Evolutionary conservation across 2,113 vertebrate species (phyloP).

Genomic region (Channa argus): DNA sequence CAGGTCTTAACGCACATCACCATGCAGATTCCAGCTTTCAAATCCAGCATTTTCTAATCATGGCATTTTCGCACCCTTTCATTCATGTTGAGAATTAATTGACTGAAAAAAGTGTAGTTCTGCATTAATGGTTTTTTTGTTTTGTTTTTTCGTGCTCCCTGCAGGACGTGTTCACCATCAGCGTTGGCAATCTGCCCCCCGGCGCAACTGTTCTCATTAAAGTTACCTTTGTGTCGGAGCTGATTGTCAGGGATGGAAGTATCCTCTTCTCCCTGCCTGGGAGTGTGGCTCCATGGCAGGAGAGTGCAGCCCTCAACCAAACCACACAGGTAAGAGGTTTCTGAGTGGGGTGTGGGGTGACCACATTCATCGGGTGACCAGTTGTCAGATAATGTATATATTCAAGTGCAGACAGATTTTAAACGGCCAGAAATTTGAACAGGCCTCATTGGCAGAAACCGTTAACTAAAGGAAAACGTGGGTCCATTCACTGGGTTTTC

Average conservation of each 20-base stretch:
- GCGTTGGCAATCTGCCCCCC: slow-evolving; percentile 89
- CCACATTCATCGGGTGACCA: too few relatives aligned
- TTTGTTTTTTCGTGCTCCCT: not conserved
- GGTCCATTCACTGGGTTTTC: too few relatives aligned
- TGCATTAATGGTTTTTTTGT: not conserved
- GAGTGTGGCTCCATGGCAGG: slow-evolving; percentile 88
- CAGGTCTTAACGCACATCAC: not conserved
- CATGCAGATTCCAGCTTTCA: not conserved
- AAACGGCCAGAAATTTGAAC: too few relatives aligned
- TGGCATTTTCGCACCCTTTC: not conserved
- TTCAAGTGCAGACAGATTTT: too few relatives aligned
- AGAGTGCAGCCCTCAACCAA: slow-evolving; percentile 87
- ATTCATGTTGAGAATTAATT: not conserved
- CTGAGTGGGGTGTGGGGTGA: too few relatives aligned
- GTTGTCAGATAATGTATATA: not conserved
- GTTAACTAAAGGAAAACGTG: too few relatives aligned
- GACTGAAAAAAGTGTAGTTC: not conserved
- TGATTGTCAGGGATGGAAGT: slow-evolving; percentile 71
- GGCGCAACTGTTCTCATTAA: slow-evolving; percentile 88
- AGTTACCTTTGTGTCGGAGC: slow-evolving; percentile 89
- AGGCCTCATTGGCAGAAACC: too few relatives aligned
- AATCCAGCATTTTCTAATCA: not conserved
- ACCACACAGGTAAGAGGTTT: slow-evolving; percentile 84
- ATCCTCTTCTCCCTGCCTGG: slow-evolving; percentile 86
- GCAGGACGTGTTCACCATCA: slow-evolving; percentile 91